phyloP scores from a whole-genome alignment of 2,113 vertebrate species.

The Spilogale gracilis region DNA sequence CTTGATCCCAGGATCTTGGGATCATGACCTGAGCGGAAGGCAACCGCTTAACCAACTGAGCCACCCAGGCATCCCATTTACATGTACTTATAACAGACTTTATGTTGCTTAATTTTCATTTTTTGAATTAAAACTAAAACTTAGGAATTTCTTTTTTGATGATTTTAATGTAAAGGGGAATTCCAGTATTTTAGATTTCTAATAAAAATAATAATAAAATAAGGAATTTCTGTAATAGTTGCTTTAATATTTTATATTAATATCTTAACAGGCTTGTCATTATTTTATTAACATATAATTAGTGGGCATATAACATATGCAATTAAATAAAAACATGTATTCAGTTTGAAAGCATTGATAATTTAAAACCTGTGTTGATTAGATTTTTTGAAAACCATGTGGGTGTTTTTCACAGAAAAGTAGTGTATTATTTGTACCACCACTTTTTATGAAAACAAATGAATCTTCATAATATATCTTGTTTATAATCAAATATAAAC shows the following conservation, averaged over 20 bases:
- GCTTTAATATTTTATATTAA: not conserved
- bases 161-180: not conserved
- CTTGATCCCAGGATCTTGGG: no score
- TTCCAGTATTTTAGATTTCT: constrained; percentile 21
- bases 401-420: not conserved
- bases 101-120: constrained; percentile 46
- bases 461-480: not conserved
- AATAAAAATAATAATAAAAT: not conserved
- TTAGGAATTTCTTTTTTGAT: not conserved
- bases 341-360: not conserved
- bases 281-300: constrained; percentile 21
- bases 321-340: constrained; percentile 15
- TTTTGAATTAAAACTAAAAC: constrained; percentile 48
- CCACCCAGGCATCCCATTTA: not conserved
- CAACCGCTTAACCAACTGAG: no score
- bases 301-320: not conserved
- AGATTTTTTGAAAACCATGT: not conserved
- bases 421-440: not conserved
- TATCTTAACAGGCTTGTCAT: not conserved
- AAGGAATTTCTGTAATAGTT: not conserved
- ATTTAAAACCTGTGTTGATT: constrained; percentile 40
- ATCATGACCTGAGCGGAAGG: no score
- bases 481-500: not conserved
- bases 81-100: not conserved
- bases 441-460: not conserved